Percentiles rank a stretch among this genome's conserved stretches.
phyloP scores from a whole-genome alignment of 1,140 invertebrate species.

The Bombus consobrinus region DNA sequence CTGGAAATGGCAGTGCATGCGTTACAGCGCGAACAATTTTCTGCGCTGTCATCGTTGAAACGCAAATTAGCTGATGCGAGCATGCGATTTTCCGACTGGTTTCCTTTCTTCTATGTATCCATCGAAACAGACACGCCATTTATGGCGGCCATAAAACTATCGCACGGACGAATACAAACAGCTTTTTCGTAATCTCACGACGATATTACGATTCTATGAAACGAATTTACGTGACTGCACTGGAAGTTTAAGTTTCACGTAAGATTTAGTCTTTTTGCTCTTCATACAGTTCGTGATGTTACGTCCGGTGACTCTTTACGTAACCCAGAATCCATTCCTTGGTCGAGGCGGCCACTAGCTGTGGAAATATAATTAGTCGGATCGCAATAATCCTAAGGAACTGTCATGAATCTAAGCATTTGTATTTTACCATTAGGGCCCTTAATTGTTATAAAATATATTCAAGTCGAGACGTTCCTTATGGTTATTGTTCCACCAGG shows the following conservation, averaged over 20 bases:
- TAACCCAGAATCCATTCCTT: no score
- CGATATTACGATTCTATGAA: not conserved
- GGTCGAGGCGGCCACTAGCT: no score
- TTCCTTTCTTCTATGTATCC: not conserved
- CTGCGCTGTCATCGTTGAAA: not conserved
- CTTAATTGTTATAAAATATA: no score
- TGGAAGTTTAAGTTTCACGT: not conserved
- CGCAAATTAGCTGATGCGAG: not conserved
- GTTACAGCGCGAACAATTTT: not conserved
- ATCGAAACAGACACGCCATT: not conserved
- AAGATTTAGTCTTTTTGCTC: not conserved
- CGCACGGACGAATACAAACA: not conserved
- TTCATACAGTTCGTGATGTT: not conserved
- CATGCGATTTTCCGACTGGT: not conserved
- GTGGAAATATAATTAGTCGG: no score
- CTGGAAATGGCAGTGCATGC: constrained; percentile 13
- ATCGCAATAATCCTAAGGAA: no score
- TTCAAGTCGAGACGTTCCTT: no score
- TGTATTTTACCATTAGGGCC: no score
- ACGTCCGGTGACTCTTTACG: no score
- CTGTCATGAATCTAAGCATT: no score
- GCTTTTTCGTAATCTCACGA: not conserved
- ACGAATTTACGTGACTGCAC: not conserved
- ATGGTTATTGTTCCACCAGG: no score
- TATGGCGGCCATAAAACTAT: constrained; percentile 5